These are phyloP conservation scores for Holacanthus passer DNA, from an alignment of 2,113 vertebrate genomes.

Conservation along the genomic window DNA sequence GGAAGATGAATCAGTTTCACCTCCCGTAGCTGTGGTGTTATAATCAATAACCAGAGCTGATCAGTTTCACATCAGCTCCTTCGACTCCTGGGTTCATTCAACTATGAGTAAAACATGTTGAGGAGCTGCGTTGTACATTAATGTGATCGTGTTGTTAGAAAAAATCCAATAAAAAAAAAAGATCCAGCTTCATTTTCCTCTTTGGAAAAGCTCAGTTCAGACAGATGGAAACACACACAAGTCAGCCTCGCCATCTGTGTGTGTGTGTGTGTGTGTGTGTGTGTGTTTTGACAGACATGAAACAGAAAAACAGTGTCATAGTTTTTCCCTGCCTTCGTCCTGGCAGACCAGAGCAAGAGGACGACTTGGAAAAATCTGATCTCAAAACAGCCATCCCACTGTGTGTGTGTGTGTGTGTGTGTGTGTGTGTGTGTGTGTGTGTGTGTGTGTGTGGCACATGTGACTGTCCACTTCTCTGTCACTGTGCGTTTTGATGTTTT, in stretches of 20 bases:
- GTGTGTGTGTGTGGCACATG: conserved; percentile 23
- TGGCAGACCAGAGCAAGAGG: conserved; percentile 43
- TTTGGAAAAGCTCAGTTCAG: conserved; percentile 32
- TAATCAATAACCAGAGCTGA: conserved; percentile 41
- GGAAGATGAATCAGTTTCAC: not conserved
- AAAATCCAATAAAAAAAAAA: conserved; percentile 20
- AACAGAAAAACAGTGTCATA: conserved; percentile 64
- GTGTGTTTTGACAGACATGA: conserved; percentile 59
- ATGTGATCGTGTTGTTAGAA: conserved; percentile 40
- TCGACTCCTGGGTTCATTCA: not conserved
- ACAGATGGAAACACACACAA: conserved; percentile 45
- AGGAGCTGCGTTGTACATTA: conserved; percentile 32
- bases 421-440: conserved; percentile 27
- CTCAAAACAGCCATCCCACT: conserved; percentile 1
- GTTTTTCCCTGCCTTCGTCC: conserved; percentile 58
- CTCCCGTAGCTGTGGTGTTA: not conserved
- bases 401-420: conserved; percentile 36
- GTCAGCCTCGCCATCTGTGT: not conserved
- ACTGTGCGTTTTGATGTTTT: conserved; percentile 46
- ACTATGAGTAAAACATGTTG: conserved; percentile 45
- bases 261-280: conserved; percentile 21
- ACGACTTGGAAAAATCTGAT: conserved; percentile 58
- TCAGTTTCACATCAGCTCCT: not conserved
- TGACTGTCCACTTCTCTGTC: conserved; percentile 41
- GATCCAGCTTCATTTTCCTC: conserved; percentile 36